Evolutionary conservation across 2,797 vertebrate genomes (phyloP), one percentile per base, ranked within the genome.

Genomic region (Muscicapa striata): DNA sequence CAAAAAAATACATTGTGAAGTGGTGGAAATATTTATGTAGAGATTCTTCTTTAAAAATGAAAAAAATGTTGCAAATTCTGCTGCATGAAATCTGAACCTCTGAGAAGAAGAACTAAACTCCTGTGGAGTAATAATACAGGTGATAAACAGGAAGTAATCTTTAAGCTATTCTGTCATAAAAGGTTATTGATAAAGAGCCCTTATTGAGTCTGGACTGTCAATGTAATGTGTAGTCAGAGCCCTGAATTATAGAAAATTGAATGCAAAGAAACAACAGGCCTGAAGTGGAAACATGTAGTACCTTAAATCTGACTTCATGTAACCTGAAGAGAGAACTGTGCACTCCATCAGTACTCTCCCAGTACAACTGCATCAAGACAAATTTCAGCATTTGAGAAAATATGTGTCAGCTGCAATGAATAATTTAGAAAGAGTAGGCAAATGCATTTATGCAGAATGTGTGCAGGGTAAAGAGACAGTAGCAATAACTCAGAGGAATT

Each of bases 231-330:
- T 16, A 32, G 9, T 41, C 16, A 83, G 20, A 85, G 26, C 12
- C 8, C 27, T 67, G 10, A 16, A 24, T 21, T 43, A 36, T 4
- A 51, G 54, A 66, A 80, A 69, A 77, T 0, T 6, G 7, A 69
- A 51, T n/a, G 10, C 10, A 48, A 69, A 34, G 41, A 41, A 83
- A 34, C 11, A 45, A 7, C 22, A 74, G 11, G 22, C n/a, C 48
- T 81, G 36, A 81, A 48, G 29, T 13, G 38, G 43, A 22, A 67
- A 6, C 0, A 0, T 10, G 3, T 29, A 52, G 15, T 40, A 8
- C n/a, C 69, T 63, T 14, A 68, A 62, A 15, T 72, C 13, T 34
- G 43, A 54, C 23, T 75, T 82, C 10, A 11, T 27, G 13, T 34
- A 34, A 81, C 32, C 21, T 55, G 20, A 58, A 63, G 48, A 46